These are phyloP conservation scores for Ips typographus DNA, from an alignment of 1,140 invertebrate species.

Conservation along the genomic window DNA sequence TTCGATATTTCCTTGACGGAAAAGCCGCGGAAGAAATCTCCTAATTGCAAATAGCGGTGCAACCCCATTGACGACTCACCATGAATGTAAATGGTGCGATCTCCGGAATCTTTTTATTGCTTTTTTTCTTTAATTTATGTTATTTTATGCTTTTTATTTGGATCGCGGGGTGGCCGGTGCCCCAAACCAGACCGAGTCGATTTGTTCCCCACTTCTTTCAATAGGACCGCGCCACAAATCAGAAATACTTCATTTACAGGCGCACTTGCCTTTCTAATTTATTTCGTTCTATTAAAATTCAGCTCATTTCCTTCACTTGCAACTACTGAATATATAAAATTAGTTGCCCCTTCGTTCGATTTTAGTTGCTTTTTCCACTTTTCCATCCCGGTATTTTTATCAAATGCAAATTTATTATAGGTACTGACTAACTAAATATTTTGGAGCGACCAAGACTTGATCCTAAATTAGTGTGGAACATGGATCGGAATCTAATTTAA, in stretches of 20 bases:
- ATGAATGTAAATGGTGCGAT: conserved; percentile 37
- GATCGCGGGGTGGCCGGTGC: conserved; percentile 11
- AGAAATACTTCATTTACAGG: conserved; percentile 39
- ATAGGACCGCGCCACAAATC: conserved; percentile 35
- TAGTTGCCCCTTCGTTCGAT: conserved; percentile 25
- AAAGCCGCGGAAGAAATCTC: conserved; percentile 23
- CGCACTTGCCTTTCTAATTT: conserved; percentile 37
- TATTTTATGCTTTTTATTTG: conserved; percentile 39
- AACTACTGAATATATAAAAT: conserved; percentile 39
- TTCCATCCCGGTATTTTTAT: not conserved
- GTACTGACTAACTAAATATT: too few species aligned
- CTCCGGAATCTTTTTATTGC: conserved; percentile 32
- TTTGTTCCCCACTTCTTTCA: conserved; percentile 38
- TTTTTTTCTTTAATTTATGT: conserved; percentile 40
- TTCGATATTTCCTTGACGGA: conserved; percentile 25
- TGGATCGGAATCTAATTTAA: conserved; percentile 24
- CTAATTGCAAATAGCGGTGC: conserved; percentile 38
- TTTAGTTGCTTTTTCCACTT: conserved; percentile 10
- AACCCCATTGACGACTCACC: conserved; percentile 36
- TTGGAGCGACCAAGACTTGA: too few species aligned
- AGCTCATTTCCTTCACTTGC: conserved; percentile 36
- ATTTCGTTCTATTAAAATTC: conserved; percentile 37
- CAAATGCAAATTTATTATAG: too few species aligned
- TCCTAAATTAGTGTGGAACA: too few species aligned
- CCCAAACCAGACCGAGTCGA: conserved; percentile 27